A percentile compares a stretch with the other conserved stretches of the same genome.
Evolutionary conservation across 2,797 vertebrate genomes (phyloP).

Genomic region (Macroramphosus scolopax): DNA sequence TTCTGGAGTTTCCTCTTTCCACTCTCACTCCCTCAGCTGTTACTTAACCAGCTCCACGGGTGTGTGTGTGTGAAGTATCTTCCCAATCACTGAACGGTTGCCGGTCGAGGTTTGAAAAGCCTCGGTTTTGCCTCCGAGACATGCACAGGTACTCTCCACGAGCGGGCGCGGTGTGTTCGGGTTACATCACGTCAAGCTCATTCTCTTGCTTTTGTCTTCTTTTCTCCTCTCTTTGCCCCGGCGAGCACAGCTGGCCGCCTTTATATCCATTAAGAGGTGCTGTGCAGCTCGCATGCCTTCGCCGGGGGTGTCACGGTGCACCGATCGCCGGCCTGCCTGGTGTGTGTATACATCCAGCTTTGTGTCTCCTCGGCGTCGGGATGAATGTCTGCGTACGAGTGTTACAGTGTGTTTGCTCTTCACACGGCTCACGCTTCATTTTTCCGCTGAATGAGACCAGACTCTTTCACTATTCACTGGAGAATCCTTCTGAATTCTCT

Average conservation of each 20-base stretch:
- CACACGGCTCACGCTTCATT: constrained; percentile 71
- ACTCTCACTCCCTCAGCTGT: constrained; percentile 45
- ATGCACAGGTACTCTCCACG: constrained; percentile 4
- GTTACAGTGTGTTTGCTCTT: constrained; percentile 51
- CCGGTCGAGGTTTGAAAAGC: constrained; percentile 31
- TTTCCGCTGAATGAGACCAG: constrained; percentile 73
- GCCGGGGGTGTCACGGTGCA: constrained; percentile 55
- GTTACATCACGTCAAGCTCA: constrained; percentile 32
- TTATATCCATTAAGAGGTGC: constrained; percentile 67
- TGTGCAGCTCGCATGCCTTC: constrained; percentile 53
- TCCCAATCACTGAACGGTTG: constrained; percentile 39
- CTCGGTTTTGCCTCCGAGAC: constrained; percentile 15
- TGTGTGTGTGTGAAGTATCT: constrained; percentile 46
- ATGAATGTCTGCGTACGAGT: constrained; percentile 30
- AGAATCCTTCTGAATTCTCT: constrained; percentile 65
- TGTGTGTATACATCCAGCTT: constrained; percentile 21
- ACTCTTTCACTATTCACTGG: constrained; percentile 67
- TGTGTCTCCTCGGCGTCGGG: constrained; percentile 19
- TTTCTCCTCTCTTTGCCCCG: constrained; percentile 29
- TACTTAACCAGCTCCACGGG: constrained; percentile 41
- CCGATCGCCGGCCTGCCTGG: constrained; percentile 36
- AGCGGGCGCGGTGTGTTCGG: constrained; percentile 11
- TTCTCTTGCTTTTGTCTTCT: constrained; percentile 29
- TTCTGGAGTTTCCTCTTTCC: constrained; percentile 46
- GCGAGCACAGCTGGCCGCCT: constrained; percentile 59